Evolutionary conservation across 2,797 vertebrate genomes (phyloP).

Genomic region (Alectoris magna): DNA sequence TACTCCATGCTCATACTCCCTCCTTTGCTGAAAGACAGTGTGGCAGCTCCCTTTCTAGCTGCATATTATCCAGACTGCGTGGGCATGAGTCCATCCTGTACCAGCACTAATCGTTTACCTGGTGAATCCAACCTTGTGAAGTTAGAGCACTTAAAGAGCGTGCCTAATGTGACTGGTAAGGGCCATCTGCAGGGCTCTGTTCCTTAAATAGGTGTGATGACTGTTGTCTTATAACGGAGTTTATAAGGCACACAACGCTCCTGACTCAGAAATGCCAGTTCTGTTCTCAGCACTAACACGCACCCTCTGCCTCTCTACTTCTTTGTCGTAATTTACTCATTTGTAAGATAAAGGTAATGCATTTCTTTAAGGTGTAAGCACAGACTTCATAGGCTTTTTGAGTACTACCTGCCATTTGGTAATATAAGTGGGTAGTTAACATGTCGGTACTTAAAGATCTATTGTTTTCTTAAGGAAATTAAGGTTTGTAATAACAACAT

Average conservation of each 20-base stretch:
- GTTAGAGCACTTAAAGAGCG: constrained; percentile 83
- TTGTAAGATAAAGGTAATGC: background rate
- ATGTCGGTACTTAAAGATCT: background rate
- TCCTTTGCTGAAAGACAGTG: constrained; percentile 95
- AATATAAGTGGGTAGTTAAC: background rate
- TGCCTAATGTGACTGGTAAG: constrained; percentile 83
- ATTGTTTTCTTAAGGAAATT: background rate
- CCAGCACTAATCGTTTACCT: constrained; percentile 79
- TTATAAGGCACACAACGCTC: background rate
- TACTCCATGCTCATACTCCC: constrained; percentile 97
- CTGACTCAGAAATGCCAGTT: background rate
- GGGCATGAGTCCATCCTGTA: constrained; percentile 96
- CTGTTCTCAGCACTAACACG: background rate
- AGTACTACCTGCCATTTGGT: background rate
- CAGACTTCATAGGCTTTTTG: background rate
- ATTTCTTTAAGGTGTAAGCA: background rate
- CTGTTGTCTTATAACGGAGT: background rate
- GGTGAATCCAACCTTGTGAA: constrained; percentile 81
- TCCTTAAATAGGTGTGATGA: constrained; percentile 8
- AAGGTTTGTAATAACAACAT: background rate
- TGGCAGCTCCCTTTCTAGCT: constrained; percentile 91
- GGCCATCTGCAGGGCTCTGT: constrained; percentile 2
- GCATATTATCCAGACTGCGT: constrained; percentile 99
- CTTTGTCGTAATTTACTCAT: background rate
- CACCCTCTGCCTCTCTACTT: background rate